Base-by-base conservation (phyloP, 2,888 invertebrate genomes). In the Asteroscopus sphinx region DNA sequence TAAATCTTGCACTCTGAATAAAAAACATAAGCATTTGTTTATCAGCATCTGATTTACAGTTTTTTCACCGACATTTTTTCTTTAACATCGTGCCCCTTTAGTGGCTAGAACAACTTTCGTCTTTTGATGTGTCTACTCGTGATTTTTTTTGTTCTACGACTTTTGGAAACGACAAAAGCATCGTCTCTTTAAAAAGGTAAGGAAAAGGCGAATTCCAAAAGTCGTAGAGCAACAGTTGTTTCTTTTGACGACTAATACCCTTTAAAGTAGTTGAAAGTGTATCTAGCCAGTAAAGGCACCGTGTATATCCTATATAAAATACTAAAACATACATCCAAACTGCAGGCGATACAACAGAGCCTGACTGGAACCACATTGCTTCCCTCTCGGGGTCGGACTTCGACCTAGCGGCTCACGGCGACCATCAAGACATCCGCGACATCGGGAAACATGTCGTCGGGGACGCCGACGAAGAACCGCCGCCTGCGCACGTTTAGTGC, bases 351-450 rank as follows among this genome's bases (percentile, higher is more conserved):
- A 63, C 76, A 8, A 79, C 81, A 1, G 91, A 88, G 48, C 78
- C 89, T 0, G 86, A 88, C 48, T 95, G 95, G 95, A 93, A 95
- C 79, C 92, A 94, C 67, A 89, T 95, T 36, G 92, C 91, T 15
- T 95, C 95, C 3, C 83, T 96, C 26, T 95, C 96, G 0, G 95
- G 95, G 47, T 95, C 96, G 0, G 96, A 96, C 74, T 96, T 96
- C 82, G 96, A 96, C 85, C 89, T 96, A 58, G 95, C 96, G 47
- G 91, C 96, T 6, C 96, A 96, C 78, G 92, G 90, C 0, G 86
- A 90, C 42, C 86, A 87, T 39, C 86, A 87, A 46, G 80, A 82
- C 76, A 76, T 92, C 13, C 61, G 71, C 3, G 85, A 89, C 47
- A 67, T 90, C 28, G 65, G 87, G 40, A 82, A 79, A 16, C 89